A percentile compares a stretch with the other conserved stretches of the same genome.
Evolutionary conservation across 2,888 invertebrate genomes (phyloP).

Genomic region (Drosophila quinaria): DNA sequence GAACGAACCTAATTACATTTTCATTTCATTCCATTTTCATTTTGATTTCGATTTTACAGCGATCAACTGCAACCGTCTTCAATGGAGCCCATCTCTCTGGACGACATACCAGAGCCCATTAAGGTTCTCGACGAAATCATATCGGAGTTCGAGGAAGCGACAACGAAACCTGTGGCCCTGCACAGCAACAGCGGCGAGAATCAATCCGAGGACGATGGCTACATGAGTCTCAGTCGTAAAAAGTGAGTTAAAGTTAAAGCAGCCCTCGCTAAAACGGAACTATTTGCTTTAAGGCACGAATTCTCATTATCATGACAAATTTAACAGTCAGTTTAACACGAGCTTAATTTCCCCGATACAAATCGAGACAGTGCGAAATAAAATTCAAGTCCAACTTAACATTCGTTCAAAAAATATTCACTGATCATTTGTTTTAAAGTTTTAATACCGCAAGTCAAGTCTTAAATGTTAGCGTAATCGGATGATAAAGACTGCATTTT

Average conservation of each 20-base stretch:
- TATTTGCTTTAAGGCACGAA: not conserved
- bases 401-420: not conserved
- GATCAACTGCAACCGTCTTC: conserved; percentile 60
- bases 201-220: conserved; percentile 96
- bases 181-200: conserved; percentile 90
- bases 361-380: not conserved
- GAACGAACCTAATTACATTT: conserved; percentile 46
- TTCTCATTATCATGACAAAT: not conserved
- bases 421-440: not conserved
- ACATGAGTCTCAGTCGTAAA: conserved; percentile 96
- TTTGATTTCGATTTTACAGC: conserved; percentile 32
- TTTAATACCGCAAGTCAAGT: not conserved
- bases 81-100: conserved; percentile 86
- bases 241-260: conserved; percentile 85
- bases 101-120: conserved; percentile 95
- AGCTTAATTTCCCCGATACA: not conserved
- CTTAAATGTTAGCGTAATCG: not conserved
- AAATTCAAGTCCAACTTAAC: not conserved
- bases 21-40: conserved; percentile 39
- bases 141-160: conserved; percentile 94
- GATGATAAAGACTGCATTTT: not conserved
- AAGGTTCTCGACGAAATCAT: conserved; percentile 95
- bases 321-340: conserved; percentile 3
- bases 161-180: conserved; percentile 83
- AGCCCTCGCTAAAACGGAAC: not conserved